These are phyloP conservation scores for Proctacanthus coquilletti DNA, from an alignment of 1,140 invertebrate species.

Conservation along the genomic window DNA sequence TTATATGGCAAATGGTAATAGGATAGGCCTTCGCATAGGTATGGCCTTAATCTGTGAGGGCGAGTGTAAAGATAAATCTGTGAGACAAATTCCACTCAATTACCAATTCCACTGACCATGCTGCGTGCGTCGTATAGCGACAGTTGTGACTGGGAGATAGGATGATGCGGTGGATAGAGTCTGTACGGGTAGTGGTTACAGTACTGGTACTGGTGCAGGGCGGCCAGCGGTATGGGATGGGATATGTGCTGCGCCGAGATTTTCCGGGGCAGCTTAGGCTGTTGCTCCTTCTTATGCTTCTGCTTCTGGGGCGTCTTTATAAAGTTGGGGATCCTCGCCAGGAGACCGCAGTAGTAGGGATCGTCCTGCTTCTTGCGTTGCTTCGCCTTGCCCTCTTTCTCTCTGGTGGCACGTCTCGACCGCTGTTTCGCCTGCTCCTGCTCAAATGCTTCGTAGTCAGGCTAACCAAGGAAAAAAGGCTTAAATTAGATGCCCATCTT, in stretches of 20 bases:
- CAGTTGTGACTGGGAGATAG: constrained; percentile 25
- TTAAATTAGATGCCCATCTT: too few species aligned
- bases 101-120: constrained; percentile 28
- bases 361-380: constrained; percentile 45
- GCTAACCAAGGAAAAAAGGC: constrained; percentile 9
- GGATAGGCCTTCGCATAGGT: not conserved
- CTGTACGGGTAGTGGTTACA: constrained; percentile 21
- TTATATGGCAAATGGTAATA: constrained; percentile 2
- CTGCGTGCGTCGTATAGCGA: constrained; percentile 29
- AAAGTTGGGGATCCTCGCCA: constrained; percentile 69
- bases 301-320: constrained; percentile 33
- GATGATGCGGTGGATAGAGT: constrained; percentile 22
- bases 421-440: constrained; percentile 4
- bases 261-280: constrained; percentile 23
- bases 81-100: too few species aligned
- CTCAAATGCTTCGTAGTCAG: constrained; percentile 17
- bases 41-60: constrained; percentile 3
- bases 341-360: constrained; percentile 67
- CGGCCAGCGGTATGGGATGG: constrained; percentile 22
- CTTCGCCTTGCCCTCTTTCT: constrained; percentile 15
- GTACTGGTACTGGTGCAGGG: constrained; percentile 14
- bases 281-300: constrained; percentile 17
- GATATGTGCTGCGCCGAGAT: constrained; percentile 20
- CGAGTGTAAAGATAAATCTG: too few species aligned
- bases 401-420: constrained; percentile 13